Base-by-base conservation (phyloP, 2,113 vertebrate genomes). In the Thunnus maccoyii region DNA sequence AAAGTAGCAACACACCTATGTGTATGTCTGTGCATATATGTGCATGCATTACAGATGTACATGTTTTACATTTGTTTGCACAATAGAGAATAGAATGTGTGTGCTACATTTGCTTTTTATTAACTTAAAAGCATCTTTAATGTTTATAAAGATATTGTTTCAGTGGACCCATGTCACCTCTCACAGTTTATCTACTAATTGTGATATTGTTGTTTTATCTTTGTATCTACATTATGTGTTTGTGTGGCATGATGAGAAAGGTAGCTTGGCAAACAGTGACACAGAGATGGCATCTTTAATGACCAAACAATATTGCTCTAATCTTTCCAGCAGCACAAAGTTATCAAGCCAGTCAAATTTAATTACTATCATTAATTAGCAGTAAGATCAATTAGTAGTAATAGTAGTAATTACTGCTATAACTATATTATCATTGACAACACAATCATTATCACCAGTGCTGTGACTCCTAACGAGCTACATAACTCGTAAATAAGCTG, bases 321-420 rank as follows among this genome's bases (percentile, higher is more conserved):
- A 76, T 73, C 12, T 47, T 30, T 60, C 22, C 10, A 4, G 32
- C 46, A 46, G 60, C 12, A 62, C 22, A 18, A 16, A 47, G 32
- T 52, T 63, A 69, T 32, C 50, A 80, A 77, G 54, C 9, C 16
- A 83, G 68, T 61, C 22, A 54, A 78, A 57, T 25, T 44, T 46
- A 82, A 84, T 88, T 78, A 72, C 62, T 83, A 5, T 46, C 56
- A 84, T 75, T 76, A 70, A 80, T 75, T 74, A 50, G 44, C 32
- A 68, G 25, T 54, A 63, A 83, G 72, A 72, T 72, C 47, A 27
- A 57, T 56, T 51, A 12, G 15, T 15, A 15, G 7, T 36, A 44
- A 22, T 12, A 27, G 16, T 3, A 3, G 50, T 64, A 78, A 71
- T 78, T 54, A 50, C 14, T 65, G 22, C 14, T 60, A 41, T 51